Evolutionary conservation across 2,888 invertebrate genomes (phyloP).

Genomic region (Sarcophaga caerulescens): DNA sequence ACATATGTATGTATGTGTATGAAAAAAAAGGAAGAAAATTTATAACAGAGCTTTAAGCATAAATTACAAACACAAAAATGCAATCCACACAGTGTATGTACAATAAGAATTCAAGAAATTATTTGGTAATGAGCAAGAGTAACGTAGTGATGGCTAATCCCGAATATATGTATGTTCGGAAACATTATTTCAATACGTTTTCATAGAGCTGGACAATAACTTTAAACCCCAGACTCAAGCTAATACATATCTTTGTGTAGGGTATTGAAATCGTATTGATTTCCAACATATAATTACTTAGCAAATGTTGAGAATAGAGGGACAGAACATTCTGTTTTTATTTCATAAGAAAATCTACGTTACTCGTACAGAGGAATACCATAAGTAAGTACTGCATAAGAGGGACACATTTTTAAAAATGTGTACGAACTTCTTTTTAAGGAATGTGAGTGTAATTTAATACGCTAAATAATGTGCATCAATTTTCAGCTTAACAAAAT

Average conservation of each 20-base stretch:
- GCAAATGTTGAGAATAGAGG: no score
- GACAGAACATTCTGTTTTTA: background rate
- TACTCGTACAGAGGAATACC: background rate
- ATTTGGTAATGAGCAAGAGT: conserved; percentile 29
- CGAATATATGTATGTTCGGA: background rate
- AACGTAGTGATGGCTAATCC: conserved; percentile 1
- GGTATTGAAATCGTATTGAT: no score
- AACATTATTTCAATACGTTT: no score
- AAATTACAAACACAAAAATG: conserved; percentile 58
- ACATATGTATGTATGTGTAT: background rate
- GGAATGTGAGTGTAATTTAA: conserved; percentile 73
- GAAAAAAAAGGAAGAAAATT: conserved; percentile 46
- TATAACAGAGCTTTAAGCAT: conserved; percentile 62
- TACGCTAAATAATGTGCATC: conserved; percentile 79
- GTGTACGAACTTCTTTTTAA: background rate
- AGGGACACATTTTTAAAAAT: background rate
- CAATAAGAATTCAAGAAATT: background rate
- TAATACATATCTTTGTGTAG: no score
- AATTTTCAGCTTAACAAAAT: conserved; percentile 78
- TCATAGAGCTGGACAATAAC: no score
- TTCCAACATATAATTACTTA: no score
- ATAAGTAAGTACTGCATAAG: background rate
- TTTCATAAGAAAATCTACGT: background rate
- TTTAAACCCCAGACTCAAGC: no score
- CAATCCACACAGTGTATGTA: conserved; percentile 16